These are phyloP conservation scores for Myotis vivesi DNA, from an alignment of 2,797 vertebrate species.

Conservation along the genomic window DNA sequence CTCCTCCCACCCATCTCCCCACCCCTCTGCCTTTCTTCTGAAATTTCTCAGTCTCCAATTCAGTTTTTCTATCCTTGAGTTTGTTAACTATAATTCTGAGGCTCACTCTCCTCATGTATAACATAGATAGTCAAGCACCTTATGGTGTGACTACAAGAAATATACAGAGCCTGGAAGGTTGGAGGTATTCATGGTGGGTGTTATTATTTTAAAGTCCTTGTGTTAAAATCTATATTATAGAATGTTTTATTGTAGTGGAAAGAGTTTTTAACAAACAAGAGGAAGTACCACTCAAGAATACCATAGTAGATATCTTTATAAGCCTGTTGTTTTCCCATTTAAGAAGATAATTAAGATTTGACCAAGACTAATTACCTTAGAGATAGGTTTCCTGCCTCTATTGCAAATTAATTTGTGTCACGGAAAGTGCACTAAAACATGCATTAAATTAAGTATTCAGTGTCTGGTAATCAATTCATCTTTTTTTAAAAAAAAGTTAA, in stretches of 20 bases:
- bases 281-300: not conserved
- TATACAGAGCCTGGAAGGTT: not conserved
- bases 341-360: slow-evolving; percentile 74
- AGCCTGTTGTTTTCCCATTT: slow-evolving; percentile 59
- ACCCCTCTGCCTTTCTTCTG: too few species aligned
- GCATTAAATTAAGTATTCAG: slow-evolving; percentile 61
- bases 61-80: not conserved
- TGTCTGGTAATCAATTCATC: slow-evolving; percentile 63
- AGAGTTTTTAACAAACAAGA: slow-evolving; percentile 30
- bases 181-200: not conserved
- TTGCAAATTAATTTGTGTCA: slow-evolving; percentile 75
- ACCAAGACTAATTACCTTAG: slow-evolving; percentile 73
- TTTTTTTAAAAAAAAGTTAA: slow-evolving; percentile 22
- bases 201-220: not conserved
- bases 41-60: not conserved
- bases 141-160: not conserved
- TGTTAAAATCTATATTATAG: not conserved
- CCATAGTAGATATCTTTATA: slow-evolving; percentile 44
- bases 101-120: not conserved
- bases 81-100: not conserved
- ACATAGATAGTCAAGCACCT: not conserved
- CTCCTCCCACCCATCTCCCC: too few species aligned
- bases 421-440: slow-evolving; percentile 61
- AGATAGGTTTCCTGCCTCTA: slow-evolving; percentile 67
- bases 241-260: slow-evolving; percentile 11